phyloP scores from a whole-genome alignment of 2,888 invertebrate species.

The Epinotia brunnichana region DNA sequence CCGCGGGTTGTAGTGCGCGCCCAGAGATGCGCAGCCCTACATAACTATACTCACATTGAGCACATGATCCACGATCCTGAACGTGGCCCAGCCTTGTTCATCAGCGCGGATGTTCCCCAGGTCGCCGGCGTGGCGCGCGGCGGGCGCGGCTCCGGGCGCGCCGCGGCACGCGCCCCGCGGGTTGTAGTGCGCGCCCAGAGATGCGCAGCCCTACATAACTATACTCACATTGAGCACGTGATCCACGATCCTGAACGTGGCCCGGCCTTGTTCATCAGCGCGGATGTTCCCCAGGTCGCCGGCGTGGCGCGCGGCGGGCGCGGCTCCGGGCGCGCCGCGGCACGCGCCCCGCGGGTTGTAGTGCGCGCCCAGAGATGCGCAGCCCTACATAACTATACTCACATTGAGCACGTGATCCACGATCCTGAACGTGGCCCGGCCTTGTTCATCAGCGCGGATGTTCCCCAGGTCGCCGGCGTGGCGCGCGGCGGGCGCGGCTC shows the following conservation, averaged over 20 bases:
- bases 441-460: too few species aligned
- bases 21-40: too few species aligned
- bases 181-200: too few species aligned
- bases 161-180: too few species aligned
- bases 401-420: too few species aligned
- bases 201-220: too few species aligned
- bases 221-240: slow-evolving; percentile 63
- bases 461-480: too few species aligned
- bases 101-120: slow-evolving; percentile 92
- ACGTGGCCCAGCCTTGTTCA: slow-evolving; percentile 86
- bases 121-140: slow-evolving; percentile 92
- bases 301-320: slow-evolving; percentile 87
- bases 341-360: slow-evolving; percentile 90
- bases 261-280: slow-evolving; percentile 87
- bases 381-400: too few species aligned
- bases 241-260: slow-evolving; percentile 76
- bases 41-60: slow-evolving; percentile 59
- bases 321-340: slow-evolving; percentile 90
- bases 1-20: too few species aligned
- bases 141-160: slow-evolving; percentile 73
- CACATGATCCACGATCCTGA: slow-evolving; percentile 67
- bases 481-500: too few species aligned
- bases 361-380: slow-evolving; percentile 94
- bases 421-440: too few species aligned
- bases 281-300: slow-evolving; percentile 95